phyloP scores from a whole-genome alignment of 1,140 invertebrate species.

The Calephelis nemesis region DNA sequence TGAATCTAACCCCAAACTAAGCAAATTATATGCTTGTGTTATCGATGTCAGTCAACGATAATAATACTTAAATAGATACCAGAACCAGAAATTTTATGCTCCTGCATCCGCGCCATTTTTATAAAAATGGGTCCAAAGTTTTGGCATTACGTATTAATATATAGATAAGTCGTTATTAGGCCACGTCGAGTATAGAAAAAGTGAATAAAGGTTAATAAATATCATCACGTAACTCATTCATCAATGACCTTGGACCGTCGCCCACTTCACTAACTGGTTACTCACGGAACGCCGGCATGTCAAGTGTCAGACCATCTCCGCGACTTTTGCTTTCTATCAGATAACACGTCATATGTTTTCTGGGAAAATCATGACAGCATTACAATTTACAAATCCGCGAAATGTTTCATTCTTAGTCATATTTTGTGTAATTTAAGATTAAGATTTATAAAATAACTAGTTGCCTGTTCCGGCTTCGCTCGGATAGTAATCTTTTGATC shows the following conservation, averaged over 20 bases:
- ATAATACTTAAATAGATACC: no score
- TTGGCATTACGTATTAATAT: no score
- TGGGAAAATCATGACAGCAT: background rate
- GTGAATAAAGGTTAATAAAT: background rate
- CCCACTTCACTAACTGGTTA: background rate
- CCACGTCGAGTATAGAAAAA: background rate
- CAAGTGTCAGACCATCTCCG: conserved; percentile 1
- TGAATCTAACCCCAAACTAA: no score
- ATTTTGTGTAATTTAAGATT: background rate
- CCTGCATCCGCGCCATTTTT: no score
- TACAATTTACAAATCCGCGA: background rate
- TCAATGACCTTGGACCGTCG: conserved; percentile 8
- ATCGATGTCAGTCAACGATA: no score
- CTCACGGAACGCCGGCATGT: conserved; percentile 3
- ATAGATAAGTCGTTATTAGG: background rate
- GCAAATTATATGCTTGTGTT: no score
- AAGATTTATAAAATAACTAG: no score
- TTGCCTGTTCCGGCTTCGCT: no score
- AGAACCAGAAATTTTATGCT: no score
- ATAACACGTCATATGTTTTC: background rate
- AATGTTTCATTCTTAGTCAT: background rate
- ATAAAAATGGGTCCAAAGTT: no score
- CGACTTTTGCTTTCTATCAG: conserved; percentile 15
- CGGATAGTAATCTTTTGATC: no score
- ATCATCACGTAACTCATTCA: background rate